A percentile compares a stretch with the other conserved stretches of the same genome.
phyloP scores from a whole-genome alignment of 2,113 vertebrate species.

The Triplophysa siluroides region DNA sequence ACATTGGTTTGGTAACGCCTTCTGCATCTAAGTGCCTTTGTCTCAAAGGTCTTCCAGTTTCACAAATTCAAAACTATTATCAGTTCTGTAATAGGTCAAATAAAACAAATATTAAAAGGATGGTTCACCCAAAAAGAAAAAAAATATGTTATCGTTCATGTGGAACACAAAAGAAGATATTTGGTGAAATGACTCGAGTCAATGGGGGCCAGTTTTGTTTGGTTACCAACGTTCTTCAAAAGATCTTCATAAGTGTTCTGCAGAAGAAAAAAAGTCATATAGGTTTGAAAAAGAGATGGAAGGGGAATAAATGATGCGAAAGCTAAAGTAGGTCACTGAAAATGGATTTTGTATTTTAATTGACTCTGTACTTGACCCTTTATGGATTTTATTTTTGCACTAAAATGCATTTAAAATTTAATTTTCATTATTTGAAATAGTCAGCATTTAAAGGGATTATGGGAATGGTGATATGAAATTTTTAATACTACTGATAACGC shows the following conservation, averaged over 20 bases:
- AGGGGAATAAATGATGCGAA: too few relatives aligned
- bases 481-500: constrained; percentile 71
- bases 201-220: too few relatives aligned
- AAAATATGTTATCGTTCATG: too few relatives aligned
- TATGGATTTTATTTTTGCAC: constrained; percentile 27
- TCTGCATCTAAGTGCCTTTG: constrained; percentile 15
- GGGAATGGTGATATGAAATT: constrained; percentile 42
- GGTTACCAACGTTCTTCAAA: too few relatives aligned
- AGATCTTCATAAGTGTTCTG: too few relatives aligned
- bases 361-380: not conserved
- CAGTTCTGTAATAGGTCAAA: too few relatives aligned
- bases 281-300: too few relatives aligned
- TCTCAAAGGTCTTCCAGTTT: constrained; percentile 31
- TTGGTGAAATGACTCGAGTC: too few relatives aligned
- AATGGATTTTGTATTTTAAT: not conserved
- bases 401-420: constrained; percentile 8
- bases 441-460: constrained; percentile 61
- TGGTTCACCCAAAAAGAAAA: too few relatives aligned
- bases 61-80: not conserved
- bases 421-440: constrained; percentile 39
- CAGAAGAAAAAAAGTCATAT: too few relatives aligned
- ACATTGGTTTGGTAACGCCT: not conserved
- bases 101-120: too few relatives aligned
- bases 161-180: too few relatives aligned
- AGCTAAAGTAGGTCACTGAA: not conserved